phyloP scores from a whole-genome alignment of 2,888 invertebrate genomes.

The Agonopterix alstromeriana region DNA sequence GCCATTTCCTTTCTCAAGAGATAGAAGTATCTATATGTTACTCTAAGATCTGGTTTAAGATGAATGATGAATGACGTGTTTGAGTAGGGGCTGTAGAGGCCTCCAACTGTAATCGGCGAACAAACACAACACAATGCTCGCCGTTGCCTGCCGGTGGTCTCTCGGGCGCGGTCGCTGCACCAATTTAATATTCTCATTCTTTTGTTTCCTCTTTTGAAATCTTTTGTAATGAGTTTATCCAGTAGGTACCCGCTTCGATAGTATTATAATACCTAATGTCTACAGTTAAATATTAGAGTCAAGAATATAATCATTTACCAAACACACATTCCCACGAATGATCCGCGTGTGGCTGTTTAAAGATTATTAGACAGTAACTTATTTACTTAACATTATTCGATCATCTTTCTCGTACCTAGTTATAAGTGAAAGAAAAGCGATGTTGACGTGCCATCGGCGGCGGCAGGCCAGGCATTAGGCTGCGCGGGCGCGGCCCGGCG shows the following conservation, averaged over 20 bases:
- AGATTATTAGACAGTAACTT: constrained; percentile 15
- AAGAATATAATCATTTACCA: background rate
- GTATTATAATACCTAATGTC: background rate
- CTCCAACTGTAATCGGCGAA: constrained; percentile 22
- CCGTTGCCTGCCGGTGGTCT: constrained; percentile 17
- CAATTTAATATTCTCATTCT: constrained; percentile 31
- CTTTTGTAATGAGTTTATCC: constrained; percentile 16
- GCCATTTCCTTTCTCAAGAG: too few species aligned
- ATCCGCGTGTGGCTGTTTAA: constrained; percentile 25
- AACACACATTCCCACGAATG: background rate
- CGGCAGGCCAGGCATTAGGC: constrained; percentile 28
- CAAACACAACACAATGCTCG: constrained; percentile 18
- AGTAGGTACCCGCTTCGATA: constrained; percentile 7
- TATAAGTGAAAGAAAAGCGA: constrained; percentile 30
- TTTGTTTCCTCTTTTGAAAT: constrained; percentile 27
- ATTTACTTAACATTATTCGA: constrained; percentile 35
- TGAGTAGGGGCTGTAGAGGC: background rate
- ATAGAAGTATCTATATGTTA: too few species aligned
- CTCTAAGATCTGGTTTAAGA: too few species aligned
- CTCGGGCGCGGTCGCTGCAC: constrained; percentile 33
- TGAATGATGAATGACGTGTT: too few species aligned
- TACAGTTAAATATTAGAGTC: background rate
- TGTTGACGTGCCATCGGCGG: constrained; percentile 25
- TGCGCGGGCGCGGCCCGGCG: constrained; percentile 39
- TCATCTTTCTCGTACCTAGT: constrained; percentile 25